Conservation (phyloP, 1,140 invertebrate genomes). For the Meloidogyne chitwoodi region DNA sequence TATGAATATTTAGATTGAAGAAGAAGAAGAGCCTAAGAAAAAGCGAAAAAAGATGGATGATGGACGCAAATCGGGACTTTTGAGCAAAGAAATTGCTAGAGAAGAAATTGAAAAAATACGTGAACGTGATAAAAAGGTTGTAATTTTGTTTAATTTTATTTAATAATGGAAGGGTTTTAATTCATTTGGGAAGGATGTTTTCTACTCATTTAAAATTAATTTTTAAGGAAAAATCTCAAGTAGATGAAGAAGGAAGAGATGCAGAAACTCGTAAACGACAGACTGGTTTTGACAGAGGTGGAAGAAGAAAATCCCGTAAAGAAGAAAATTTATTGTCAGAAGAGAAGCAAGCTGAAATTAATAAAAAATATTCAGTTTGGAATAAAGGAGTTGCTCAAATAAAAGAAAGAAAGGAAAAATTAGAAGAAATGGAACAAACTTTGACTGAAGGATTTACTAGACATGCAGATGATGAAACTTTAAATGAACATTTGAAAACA, state of each 20-base stretch:
- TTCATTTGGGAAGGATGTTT: no score
- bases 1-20: slow-evolving; percentile 10
- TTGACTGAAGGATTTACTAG: slow-evolving; percentile 47
- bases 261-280: slow-evolving; percentile 37
- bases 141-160: not conserved
- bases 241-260: slow-evolving; percentile 25
- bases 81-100: slow-evolving; percentile 11
- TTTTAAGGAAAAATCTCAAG: not conserved
- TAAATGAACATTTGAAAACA: slow-evolving; percentile 48
- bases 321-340: no score
- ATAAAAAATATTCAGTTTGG: slow-evolving; percentile 39
- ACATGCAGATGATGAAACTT: slow-evolving; percentile 46
- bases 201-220: no score
- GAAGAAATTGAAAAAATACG: slow-evolving; percentile 6
- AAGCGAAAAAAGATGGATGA: slow-evolving; percentile 8
- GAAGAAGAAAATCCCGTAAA: no score
- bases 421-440: slow-evolving; percentile 45
- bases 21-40: not conserved
- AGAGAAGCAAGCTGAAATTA: slow-evolving; percentile 45
- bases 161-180: no score
- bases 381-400: slow-evolving; percentile 43
- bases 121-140: not conserved
- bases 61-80: slow-evolving; percentile 5
- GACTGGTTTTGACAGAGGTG: slow-evolving; percentile 18
- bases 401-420: slow-evolving; percentile 42